phyloP scores from a whole-genome alignment of 1,140 invertebrate species.

The Drosophila jambulina region DNA sequence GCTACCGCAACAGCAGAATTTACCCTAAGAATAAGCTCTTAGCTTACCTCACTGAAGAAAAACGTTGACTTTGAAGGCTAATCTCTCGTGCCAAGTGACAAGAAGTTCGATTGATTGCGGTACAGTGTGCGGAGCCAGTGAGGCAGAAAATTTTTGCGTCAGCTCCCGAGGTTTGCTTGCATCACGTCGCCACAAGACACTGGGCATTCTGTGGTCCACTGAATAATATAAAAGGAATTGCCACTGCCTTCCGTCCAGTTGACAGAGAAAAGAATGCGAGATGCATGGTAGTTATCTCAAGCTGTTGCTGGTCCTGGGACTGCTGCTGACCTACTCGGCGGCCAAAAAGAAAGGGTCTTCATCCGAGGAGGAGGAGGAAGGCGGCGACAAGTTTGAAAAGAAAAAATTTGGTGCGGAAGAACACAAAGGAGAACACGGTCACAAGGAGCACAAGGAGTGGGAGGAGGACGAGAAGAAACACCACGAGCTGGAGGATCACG shows the following conservation, averaged over 20 bases:
- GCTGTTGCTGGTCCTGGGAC: slow-evolving; percentile 66
- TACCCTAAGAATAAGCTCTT: not conserved
- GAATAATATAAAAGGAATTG: slow-evolving; percentile 57
- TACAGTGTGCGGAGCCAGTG: slow-evolving; percentile 23
- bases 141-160: slow-evolving; percentile 60
- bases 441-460: slow-evolving; percentile 86
- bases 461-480: slow-evolving; percentile 87
- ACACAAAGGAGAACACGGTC: slow-evolving; percentile 87
- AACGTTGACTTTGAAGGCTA: slow-evolving; percentile 30
- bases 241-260: slow-evolving; percentile 25
- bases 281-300: slow-evolving; percentile 60
- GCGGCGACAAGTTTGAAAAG: slow-evolving; percentile 85
- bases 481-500: slow-evolving; percentile 88
- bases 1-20: no score
- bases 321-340: slow-evolving; percentile 68
- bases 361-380: slow-evolving; percentile 83
- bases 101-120: slow-evolving; percentile 30
- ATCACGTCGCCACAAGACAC: slow-evolving; percentile 36
- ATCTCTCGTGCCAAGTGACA: slow-evolving; percentile 13
- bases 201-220: slow-evolving; percentile 53
- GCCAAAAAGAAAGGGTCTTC: slow-evolving; percentile 75
- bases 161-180: slow-evolving; percentile 52
- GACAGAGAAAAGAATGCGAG: slow-evolving; percentile 33
- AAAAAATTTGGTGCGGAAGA: slow-evolving; percentile 86
- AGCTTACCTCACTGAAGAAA: not conserved